Percentiles rank a stretch among this genome's conserved stretches.
Evolutionary conservation across 2,113 vertebrate species (phyloP).

Genomic region (Colinus virginianus): DNA sequence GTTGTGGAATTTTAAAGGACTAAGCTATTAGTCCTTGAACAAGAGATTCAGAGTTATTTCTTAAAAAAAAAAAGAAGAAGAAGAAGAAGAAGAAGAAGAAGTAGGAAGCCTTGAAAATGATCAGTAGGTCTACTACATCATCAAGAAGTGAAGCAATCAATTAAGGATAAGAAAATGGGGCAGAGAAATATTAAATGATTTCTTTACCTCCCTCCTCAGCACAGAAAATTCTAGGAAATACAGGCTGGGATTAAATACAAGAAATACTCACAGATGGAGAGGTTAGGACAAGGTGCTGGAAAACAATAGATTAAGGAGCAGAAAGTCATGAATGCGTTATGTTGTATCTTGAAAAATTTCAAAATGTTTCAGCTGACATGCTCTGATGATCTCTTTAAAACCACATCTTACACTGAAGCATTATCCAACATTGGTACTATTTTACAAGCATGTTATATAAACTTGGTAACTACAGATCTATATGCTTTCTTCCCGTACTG

Average conservation of each 20-base stretch:
- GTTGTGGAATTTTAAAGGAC: background rate
- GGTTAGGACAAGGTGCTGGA: background rate
- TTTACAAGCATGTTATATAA: background rate
- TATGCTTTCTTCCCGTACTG: background rate
- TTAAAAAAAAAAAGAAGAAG: background rate
- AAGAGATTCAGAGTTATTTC: background rate
- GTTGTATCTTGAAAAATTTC: background rate
- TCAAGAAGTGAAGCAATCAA: background rate
- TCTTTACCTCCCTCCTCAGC: background rate
- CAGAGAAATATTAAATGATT: background rate
- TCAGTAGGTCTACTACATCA: background rate
- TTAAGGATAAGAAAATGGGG: background rate
- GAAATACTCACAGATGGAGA: background rate
- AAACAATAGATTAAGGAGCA: background rate
- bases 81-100: background rate
- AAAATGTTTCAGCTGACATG: background rate
- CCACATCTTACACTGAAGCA: background rate
- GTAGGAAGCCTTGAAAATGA: background rate
- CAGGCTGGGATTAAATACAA: background rate
- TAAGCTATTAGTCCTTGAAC: background rate
- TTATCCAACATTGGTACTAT: background rate
- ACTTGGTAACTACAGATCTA: background rate
- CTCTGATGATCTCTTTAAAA: background rate
- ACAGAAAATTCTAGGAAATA: background rate
- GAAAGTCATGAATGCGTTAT: background rate